Base-by-base conservation (phyloP, 1,140 invertebrate species). In the Penaeus vannamei region DNA sequence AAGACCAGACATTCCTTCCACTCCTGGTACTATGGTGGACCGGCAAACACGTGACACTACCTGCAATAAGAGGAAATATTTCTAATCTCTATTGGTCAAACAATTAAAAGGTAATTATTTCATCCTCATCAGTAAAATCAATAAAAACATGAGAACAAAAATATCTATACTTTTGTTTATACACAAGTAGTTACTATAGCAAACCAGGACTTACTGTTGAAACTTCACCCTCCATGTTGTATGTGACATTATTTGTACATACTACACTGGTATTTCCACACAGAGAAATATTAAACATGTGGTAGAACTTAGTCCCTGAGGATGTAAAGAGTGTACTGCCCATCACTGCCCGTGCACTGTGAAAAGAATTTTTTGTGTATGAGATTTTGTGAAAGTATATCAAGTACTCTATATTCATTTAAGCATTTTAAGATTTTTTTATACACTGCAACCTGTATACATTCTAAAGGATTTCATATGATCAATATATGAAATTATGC, bases 251-350 rank as follows among this genome's bases (percentile, higher is more conserved):
- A 91, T 94, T 94, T 32, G 91, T 84, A 91, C 94, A 95, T 19
- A 92, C 91, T 26, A 93, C 93, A 80, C 92, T 91, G 22, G 91
- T 90, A 60, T 92, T 91, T 22, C 93, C 94, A 93, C 95, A 95
- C 17, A 95, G 92, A 84, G 93, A 94, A n/a, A 95, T 93, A 91
- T 95, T 95, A 91, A 95, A 95, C 32, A 94, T 92, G 92, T 95
- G 95, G 91, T 92, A 95, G 91, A 95, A 95, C 89, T 94, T 93
- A 26, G 94, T 95, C 22, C 95, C 95, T 90, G 93, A 94, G 7
- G 94, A 93, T 14, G 95, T 94, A 91, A 95, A 95, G 36, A 94
- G 90, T 36, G 92, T 92, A 89, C 92, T 93, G 20, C 94, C 94
- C 69, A 92, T 92, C 64, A 94, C 92, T 86, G 92, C 92, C 62